Evolutionary conservation across 2,797 vertebrate species (phyloP).

Genomic region (Thamnophis elegans): DNA sequence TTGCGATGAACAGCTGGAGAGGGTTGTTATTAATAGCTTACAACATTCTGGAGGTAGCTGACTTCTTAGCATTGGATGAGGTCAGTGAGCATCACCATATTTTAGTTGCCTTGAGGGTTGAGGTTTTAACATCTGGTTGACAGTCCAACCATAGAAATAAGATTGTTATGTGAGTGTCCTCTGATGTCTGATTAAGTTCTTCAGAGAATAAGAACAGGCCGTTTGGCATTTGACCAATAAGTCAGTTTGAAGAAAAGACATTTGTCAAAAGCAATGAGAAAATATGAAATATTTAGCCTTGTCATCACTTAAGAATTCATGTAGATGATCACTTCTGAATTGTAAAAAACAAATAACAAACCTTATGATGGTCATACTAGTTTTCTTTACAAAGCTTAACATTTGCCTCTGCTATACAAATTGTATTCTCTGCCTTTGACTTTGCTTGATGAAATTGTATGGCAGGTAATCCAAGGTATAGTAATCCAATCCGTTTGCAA

Average conservation of each 20-base stretch:
- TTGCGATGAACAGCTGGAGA: not conserved
- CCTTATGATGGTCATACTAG: conserved; percentile 43
- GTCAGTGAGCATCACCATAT: not conserved
- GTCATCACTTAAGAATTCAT: conserved; percentile 38
- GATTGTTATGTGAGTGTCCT: not conserved
- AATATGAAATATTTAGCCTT: conserved; percentile 43
- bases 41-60: not conserved
- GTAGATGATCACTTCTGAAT: conserved; percentile 44
- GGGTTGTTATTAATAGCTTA: not conserved
- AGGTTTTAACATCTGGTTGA: not conserved
- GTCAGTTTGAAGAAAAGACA: not conserved
- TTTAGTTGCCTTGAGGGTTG: not conserved
- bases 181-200: not conserved
- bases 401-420: conserved; percentile 20
- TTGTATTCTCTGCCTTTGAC: conserved; percentile 52
- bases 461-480: conserved; percentile 37
- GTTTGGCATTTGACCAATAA: not conserved
- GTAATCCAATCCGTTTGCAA: conserved; percentile 47
- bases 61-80: not conserved
- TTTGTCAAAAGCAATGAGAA: not conserved
- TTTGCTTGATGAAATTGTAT: conserved; percentile 62
- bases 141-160: not conserved
- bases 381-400: conserved; percentile 9
- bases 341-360: conserved; percentile 1
- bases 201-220: not conserved